Percentiles rank a stretch among this genome's conserved stretches.
phyloP scores from a whole-genome alignment of 2,888 invertebrate species.

The Pemphredon lugubris region DNA sequence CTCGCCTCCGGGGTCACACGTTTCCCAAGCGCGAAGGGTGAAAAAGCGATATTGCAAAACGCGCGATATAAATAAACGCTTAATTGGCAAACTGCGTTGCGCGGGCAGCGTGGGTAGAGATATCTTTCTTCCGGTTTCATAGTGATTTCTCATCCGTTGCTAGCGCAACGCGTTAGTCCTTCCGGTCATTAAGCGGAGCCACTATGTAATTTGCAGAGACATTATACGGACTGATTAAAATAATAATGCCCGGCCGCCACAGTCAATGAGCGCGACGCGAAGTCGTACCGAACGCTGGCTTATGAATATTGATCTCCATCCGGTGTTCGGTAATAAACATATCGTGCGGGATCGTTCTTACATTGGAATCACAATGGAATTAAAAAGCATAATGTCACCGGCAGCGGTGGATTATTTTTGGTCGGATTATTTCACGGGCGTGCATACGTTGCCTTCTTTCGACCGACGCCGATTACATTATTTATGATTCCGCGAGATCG shows the following conservation, averaged over 20 bases:
- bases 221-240: constrained; percentile 69
- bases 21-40: too few species aligned
- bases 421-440: constrained; percentile 49
- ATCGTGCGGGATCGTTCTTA: constrained; percentile 59
- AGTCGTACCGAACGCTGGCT: constrained; percentile 55
- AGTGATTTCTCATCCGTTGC: constrained; percentile 62
- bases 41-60: too few species aligned
- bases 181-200: constrained; percentile 73
- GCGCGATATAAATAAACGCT: too few species aligned
- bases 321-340: constrained; percentile 66
- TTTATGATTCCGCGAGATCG: constrained; percentile 33
- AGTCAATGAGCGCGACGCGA: constrained; percentile 59
- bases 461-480: constrained; percentile 25
- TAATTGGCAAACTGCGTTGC: constrained; percentile 7
- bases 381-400: constrained; percentile 53
- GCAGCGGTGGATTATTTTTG: constrained; percentile 53
- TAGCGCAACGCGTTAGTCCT: constrained; percentile 60
- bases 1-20: too few species aligned
- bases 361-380: constrained; percentile 59
- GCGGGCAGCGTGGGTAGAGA: constrained; percentile 9
- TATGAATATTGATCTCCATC: constrained; percentile 77
- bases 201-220: constrained; percentile 66
- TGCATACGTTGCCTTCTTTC: constrained; percentile 22
- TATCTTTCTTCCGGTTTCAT: constrained; percentile 50
- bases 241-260: constrained; percentile 69